phyloP scores from a whole-genome alignment of 53 echinoderm and acorn worm genomes.

The Paelopatides confundens region DNA sequence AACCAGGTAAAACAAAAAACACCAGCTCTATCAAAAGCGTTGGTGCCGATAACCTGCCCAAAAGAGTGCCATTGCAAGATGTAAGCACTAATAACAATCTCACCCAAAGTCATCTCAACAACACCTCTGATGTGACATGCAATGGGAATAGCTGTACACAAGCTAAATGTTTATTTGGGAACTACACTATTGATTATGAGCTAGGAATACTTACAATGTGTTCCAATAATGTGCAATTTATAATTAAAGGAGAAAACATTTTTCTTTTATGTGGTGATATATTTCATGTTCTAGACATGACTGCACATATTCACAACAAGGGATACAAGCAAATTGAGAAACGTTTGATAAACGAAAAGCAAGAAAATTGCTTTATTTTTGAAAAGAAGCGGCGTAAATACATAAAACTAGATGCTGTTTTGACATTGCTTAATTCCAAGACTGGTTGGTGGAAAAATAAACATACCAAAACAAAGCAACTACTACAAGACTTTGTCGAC shows the following conservation, averaged over 20 bases:
- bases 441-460: slow-evolving; percentile 20
- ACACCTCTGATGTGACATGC: no score
- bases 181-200: background rate
- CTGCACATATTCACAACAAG: background rate
- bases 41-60: no score
- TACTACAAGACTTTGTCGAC: background rate
- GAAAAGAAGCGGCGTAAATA: background rate
- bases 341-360: background rate
- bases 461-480: background rate
- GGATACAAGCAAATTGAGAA: background rate
- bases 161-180: background rate
- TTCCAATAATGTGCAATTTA: slow-evolving; percentile 13
- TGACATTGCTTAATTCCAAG: background rate
- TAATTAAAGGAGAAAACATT: background rate
- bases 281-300: slow-evolving; percentile 18
- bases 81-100: no score
- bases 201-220: background rate
- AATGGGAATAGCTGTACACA: background rate
- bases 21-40: no score
- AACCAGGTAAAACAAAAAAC: no score
- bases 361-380: slow-evolving; percentile 16
- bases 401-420: background rate
- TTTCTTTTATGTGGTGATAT: slow-evolving; percentile 10
- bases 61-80: slow-evolving; percentile 5
- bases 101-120: no score